phyloP scores from a whole-genome alignment of 2,797 vertebrate genomes.

The Gephyroberyx darwinii region DNA sequence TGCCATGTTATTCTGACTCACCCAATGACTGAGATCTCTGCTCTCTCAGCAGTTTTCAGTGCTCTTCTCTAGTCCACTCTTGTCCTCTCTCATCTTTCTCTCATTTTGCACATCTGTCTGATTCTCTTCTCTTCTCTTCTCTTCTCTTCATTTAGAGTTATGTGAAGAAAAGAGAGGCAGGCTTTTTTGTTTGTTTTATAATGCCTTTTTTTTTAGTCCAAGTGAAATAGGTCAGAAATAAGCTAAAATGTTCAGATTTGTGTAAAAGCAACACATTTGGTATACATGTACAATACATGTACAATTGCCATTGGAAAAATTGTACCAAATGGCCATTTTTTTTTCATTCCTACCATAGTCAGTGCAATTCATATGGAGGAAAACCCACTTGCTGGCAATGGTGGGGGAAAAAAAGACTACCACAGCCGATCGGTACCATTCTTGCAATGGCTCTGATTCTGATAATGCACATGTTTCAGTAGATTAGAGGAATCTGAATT shows the following conservation, averaged over 20 bases:
- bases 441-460: too few relatives aligned
- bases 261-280: too few relatives aligned
- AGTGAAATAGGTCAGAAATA: background rate
- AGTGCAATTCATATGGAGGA: background rate
- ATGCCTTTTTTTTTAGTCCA: background rate
- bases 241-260: background rate
- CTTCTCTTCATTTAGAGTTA: background rate
- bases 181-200: background rate
- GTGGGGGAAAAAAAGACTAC: background rate
- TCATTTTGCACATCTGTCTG: background rate
- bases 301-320: too few relatives aligned
- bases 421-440: too few relatives aligned
- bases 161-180: too few relatives aligned
- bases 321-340: background rate
- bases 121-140: conserved; percentile 3
- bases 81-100: conserved; percentile 16
- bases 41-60: conserved; percentile 43
- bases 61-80: background rate
- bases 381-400: background rate
- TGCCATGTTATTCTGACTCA: conserved; percentile 18
- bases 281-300: too few relatives aligned
- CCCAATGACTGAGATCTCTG: conserved; percentile 30
- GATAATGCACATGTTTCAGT: background rate
- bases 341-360: background rate
- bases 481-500: background rate